Evolutionary conservation across 2,888 invertebrate genomes (phyloP).

Genomic region (Amblyjoppa fuscipennis): DNA sequence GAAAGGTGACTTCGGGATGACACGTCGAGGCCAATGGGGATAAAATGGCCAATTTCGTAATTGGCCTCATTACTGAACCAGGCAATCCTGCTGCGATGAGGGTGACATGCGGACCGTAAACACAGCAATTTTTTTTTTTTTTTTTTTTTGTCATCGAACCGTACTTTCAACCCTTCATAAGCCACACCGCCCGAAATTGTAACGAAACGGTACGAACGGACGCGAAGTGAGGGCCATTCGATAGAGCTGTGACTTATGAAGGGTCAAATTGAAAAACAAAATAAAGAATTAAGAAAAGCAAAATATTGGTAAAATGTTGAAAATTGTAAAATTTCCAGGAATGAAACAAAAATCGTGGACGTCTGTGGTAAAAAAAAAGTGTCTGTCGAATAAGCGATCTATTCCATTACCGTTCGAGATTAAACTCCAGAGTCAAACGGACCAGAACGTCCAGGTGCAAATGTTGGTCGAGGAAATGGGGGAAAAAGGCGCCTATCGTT

Average conservation of each 20-base stretch:
- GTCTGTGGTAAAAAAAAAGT: not conserved
- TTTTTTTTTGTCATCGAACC: too few relatives aligned
- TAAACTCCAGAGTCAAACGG: not conserved
- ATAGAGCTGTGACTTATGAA: too few relatives aligned
- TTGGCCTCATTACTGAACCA: not conserved
- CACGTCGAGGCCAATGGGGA: slow-evolving; percentile 19
- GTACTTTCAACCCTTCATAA: too few relatives aligned
- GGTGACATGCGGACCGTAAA: too few relatives aligned
- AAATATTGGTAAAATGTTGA: too few relatives aligned
- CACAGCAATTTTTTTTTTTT: too few relatives aligned
- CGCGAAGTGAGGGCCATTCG: too few relatives aligned
- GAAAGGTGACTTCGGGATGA: slow-evolving; percentile 32
- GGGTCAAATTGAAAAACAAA: not conserved
- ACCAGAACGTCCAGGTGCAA: not conserved
- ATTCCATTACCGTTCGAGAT: not conserved
- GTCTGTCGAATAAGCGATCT: not conserved
- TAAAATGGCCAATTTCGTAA: slow-evolving; percentile 8
- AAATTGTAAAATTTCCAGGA: not conserved
- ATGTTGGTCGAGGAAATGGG: slow-evolving; percentile 8
- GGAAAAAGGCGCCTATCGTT: slow-evolving; percentile 28
- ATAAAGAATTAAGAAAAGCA: not conserved
- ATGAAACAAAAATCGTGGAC: not conserved
- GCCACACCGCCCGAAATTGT: too few relatives aligned
- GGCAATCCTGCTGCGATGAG: too few relatives aligned
- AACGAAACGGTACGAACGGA: too few relatives aligned